phyloP scores from a whole-genome alignment of 2,888 invertebrate genomes.

The Athetis lepigone region DNA sequence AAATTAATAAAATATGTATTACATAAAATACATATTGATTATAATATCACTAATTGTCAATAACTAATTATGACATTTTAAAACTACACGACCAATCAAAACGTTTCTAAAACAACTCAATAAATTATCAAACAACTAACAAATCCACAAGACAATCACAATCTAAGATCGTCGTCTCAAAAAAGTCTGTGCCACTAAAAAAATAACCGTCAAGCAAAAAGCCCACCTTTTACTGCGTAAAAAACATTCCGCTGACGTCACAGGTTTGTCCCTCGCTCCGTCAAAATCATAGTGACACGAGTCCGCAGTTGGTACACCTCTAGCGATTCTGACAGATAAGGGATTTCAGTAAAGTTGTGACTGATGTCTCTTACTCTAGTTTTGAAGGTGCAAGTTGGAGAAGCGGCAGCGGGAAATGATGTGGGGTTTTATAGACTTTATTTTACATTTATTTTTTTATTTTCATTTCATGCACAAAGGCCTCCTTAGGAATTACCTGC shows the following conservation, averaged over 20 bases:
- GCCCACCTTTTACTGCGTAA: slow-evolving; percentile 20
- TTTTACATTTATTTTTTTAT: too few relatives aligned
- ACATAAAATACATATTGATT: too few relatives aligned
- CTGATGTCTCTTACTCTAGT: slow-evolving; percentile 80
- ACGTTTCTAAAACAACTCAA: too few relatives aligned
- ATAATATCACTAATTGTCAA: too few relatives aligned
- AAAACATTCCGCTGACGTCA: slow-evolving; percentile 27
- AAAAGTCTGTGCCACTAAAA: slow-evolving; percentile 29
- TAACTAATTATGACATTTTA: too few relatives aligned
- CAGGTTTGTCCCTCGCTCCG: slow-evolving; percentile 46
- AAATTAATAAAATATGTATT: too few relatives aligned
- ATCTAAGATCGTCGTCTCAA: slow-evolving; percentile 5
- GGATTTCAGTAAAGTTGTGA: slow-evolving; percentile 85
- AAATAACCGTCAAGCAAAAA: slow-evolving; percentile 23
- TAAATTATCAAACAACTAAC: slow-evolving; percentile 1
- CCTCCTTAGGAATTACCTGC: too few relatives aligned
- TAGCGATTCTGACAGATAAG: slow-evolving; percentile 85
- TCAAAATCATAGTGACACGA: slow-evolving; percentile 58
- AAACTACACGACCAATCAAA: too few relatives aligned
- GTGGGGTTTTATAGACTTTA: background rate
- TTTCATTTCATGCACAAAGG: too few relatives aligned
- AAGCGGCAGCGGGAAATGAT: slow-evolving; percentile 47
- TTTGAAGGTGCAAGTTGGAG: slow-evolving; percentile 52
- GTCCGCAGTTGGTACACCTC: slow-evolving; percentile 80
- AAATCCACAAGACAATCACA: slow-evolving; percentile 11